These are phyloP conservation scores for Ammodytes dubius DNA, from an alignment of 2,113 vertebrate genomes.

Conservation along the genomic window DNA sequence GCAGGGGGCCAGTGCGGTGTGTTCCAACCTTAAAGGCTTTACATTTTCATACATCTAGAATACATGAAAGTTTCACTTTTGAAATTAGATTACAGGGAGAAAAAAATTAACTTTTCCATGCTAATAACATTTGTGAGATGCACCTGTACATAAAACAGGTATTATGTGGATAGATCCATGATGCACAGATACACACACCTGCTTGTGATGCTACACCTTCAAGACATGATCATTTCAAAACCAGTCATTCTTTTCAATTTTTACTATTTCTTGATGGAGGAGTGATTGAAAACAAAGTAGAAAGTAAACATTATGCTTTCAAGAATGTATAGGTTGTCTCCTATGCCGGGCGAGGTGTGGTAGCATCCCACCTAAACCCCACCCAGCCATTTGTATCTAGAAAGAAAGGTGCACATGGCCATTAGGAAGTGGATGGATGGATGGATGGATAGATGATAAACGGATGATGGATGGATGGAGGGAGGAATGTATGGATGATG, in stretches of 20 bases:
- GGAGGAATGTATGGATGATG: too few species aligned
- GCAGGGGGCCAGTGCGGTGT: too few species aligned
- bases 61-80: too few species aligned
- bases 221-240: neutral
- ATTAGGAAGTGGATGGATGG: neutral
- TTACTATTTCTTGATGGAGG: neutral
- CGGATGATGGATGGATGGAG: neutral
- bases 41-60: too few species aligned
- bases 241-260: neutral
- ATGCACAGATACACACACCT: neutral
- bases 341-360: neutral
- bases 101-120: too few species aligned
- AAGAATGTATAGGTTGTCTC: neutral
- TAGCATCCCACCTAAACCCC: conserved; percentile 14
- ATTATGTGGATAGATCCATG: conserved; percentile 1
- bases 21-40: too few species aligned
- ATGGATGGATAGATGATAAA: neutral
- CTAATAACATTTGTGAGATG: too few species aligned
- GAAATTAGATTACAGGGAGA: too few species aligned
- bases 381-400: conserved; percentile 24
- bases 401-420: neutral
- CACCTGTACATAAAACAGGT: neutral
- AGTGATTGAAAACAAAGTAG: neutral
- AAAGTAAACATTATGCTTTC: neutral
- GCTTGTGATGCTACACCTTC: neutral